Conservation (phyloP, 2,888 invertebrate genomes). For the Meghimatium bilineatum region DNA sequence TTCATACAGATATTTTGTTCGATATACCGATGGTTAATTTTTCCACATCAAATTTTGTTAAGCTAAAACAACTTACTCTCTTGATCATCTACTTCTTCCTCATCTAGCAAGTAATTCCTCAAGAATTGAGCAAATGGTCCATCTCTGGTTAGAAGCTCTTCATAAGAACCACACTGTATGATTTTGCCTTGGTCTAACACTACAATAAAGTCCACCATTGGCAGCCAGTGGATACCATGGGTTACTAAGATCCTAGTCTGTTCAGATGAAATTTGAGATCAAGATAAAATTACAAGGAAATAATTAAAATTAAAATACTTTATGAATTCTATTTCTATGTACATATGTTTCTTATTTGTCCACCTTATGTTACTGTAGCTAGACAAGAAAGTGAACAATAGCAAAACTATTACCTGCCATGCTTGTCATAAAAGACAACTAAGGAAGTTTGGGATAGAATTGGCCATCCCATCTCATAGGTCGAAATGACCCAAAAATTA, state of each 20-base stretch:
- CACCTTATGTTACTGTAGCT: too few relatives aligned
- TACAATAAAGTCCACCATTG: constrained; percentile 91
- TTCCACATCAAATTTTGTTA: too few relatives aligned
- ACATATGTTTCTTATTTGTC: too few relatives aligned
- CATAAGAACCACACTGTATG: constrained; percentile 87
- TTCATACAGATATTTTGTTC: too few relatives aligned
- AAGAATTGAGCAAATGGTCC: constrained; percentile 81
- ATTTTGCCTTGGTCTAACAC: constrained; percentile 92
- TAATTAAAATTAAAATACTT: background rate
- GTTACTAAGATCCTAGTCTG: constrained; percentile 94
- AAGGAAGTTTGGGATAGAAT: too few relatives aligned
- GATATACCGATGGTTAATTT: too few relatives aligned
- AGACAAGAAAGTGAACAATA: too few relatives aligned
- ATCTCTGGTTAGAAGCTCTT: constrained; percentile 88
- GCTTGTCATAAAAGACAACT: too few relatives aligned
- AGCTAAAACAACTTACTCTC: constrained; percentile 58
- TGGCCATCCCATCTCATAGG: too few relatives aligned
- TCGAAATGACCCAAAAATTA: too few relatives aligned
- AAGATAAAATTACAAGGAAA: background rate
- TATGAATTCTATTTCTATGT: too few relatives aligned
- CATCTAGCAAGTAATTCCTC: constrained; percentile 78
- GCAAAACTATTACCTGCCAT: too few relatives aligned
- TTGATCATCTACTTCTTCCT: constrained; percentile 64
- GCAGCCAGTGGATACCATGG: constrained; percentile 94
- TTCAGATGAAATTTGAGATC: background rate